phyloP scores from a whole-genome alignment of 2,113 vertebrate species.

The Dromas ardeola region DNA sequence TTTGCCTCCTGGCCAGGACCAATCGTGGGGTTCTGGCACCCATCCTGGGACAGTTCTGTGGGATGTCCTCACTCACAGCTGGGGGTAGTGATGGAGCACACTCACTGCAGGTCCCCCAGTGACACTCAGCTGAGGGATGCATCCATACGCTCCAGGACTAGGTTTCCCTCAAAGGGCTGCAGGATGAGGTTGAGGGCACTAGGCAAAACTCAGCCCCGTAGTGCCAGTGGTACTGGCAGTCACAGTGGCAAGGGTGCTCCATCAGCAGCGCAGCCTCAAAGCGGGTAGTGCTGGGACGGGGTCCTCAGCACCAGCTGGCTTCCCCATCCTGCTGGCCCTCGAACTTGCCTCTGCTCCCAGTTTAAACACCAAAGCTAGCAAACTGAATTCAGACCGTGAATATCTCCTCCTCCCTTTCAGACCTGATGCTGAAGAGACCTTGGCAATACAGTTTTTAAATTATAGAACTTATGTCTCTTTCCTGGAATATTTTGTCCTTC shows the following conservation, averaged over 20 bases:
- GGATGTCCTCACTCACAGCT: accelerated
- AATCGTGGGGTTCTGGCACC: neutral
- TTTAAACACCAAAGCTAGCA: neutral
- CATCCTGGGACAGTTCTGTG: neutral
- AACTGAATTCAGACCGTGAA: neutral
- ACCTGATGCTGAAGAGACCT: neutral
- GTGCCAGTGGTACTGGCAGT: too few relatives aligned
- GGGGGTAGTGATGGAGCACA: neutral
- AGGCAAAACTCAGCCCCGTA: neutral
- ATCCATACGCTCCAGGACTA: too few relatives aligned
- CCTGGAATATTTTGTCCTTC: neutral
- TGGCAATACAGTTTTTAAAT: neutral
- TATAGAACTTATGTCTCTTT: neutral
- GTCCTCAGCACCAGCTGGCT: neutral
- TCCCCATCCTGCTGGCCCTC: neutral
- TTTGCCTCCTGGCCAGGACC: neutral
- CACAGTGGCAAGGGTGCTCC: too few relatives aligned
- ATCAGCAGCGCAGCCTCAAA: neutral
- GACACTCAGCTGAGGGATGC: neutral
- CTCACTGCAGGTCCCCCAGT: too few relatives aligned
- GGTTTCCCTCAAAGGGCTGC: neutral
- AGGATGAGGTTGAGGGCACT: neutral
- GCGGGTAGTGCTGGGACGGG: accelerated
- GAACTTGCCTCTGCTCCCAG: neutral
- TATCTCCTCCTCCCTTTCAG: neutral